Conservation (phyloP, 2,888 invertebrate species). For the Hydrotaea diabolus region DNA sequence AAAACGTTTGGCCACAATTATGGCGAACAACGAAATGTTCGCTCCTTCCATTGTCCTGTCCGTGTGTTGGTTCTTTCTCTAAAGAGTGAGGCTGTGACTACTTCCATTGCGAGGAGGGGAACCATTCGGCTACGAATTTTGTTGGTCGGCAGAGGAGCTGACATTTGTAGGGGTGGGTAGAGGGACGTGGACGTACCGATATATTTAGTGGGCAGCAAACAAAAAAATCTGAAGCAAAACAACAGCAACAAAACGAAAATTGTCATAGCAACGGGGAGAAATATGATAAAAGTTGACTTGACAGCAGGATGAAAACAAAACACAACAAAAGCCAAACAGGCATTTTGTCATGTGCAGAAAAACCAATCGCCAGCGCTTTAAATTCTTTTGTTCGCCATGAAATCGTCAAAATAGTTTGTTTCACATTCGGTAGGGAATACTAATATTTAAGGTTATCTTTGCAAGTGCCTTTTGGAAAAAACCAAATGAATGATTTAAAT, state of each 20-base stretch:
- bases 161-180: not conserved
- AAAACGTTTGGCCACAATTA: slow-evolving; percentile 18
- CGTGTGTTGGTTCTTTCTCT: not conserved
- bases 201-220: slow-evolving; percentile 11
- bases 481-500: too few relatives aligned
- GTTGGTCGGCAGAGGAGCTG: too few relatives aligned
- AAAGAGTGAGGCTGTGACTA: not conserved
- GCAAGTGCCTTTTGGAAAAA: not conserved
- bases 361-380: not conserved
- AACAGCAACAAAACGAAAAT: slow-evolving; percentile 26
- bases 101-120: not conserved
- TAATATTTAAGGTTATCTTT: not conserved
- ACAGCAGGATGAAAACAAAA: slow-evolving; percentile 25
- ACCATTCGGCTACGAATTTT: not conserved
- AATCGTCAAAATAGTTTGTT: slow-evolving; percentile 5
- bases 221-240: too few relatives aligned
- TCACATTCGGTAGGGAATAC: not conserved
- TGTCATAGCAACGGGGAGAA: slow-evolving; percentile 41
- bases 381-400: slow-evolving; percentile 21
- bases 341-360: slow-evolving; percentile 31
- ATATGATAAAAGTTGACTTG: slow-evolving; percentile 39
- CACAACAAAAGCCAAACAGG: slow-evolving; percentile 16
- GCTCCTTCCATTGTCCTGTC: not conserved
- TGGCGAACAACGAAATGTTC: not conserved
- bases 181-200: not conserved